A percentile compares a stretch with the other conserved stretches of the same genome.
These are phyloP conservation scores for Meda fulgida DNA, from an alignment of 2,797 vertebrate species.

Conservation along the genomic window DNA sequence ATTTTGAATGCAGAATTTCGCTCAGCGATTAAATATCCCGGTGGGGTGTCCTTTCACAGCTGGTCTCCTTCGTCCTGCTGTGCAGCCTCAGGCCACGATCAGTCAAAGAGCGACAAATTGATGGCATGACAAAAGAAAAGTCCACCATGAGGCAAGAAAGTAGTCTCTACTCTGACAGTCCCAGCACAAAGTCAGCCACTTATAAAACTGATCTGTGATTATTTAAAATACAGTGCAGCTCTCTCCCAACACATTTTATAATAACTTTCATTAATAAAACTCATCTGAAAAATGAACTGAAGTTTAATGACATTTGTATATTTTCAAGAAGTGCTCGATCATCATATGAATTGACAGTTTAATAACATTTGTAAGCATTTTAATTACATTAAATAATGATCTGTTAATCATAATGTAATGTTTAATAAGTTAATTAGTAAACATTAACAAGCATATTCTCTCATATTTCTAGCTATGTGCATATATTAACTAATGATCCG, in stretches of 20 bases:
- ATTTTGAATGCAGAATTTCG: slow-evolving; percentile 77
- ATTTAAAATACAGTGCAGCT: neutral
- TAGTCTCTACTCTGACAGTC: slow-evolving; percentile 46
- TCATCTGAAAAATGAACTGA: no score
- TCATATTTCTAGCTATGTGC: neutral
- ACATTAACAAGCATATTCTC: neutral
- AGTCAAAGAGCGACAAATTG: slow-evolving; percentile 71
- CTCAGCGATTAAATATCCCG: slow-evolving; percentile 75
- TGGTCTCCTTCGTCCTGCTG: slow-evolving; percentile 62
- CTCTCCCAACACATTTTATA: neutral
- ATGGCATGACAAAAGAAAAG: slow-evolving; percentile 78
- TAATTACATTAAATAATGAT: neutral
- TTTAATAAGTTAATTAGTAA: no score
- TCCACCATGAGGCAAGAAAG: slow-evolving; percentile 72
- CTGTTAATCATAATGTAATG: neutral
- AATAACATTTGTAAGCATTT: no score
- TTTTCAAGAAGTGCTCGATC: no score
- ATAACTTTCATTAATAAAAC: no score
- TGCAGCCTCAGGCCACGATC: slow-evolving; percentile 67
- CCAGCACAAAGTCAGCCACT: slow-evolving; percentile 36
- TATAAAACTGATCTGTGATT: neutral
- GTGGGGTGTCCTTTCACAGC: slow-evolving; percentile 72
- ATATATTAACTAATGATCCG: neutral
- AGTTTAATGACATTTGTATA: no score
- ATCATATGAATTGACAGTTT: no score